phyloP scores from a whole-genome alignment of 2,888 invertebrate species.

The Acanthococcus lagerstroemiae region DNA sequence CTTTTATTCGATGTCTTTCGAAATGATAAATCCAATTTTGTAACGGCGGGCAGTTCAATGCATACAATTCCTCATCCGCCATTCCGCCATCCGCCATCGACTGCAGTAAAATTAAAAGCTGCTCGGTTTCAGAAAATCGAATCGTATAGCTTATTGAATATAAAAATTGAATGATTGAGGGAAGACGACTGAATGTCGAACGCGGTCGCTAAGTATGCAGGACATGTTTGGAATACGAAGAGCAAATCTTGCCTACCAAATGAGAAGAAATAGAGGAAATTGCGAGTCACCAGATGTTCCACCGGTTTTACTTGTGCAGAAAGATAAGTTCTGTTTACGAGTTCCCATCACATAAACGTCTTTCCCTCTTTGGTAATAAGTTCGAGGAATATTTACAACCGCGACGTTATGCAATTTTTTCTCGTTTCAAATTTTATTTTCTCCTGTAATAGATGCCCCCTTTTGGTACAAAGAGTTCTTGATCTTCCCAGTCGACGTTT shows the following conservation, averaged over 20 bases:
- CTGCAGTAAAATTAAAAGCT: constrained; percentile 17
- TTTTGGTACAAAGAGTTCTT: no score
- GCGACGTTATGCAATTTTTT: constrained; percentile 19
- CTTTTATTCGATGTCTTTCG: no score
- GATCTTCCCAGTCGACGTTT: no score
- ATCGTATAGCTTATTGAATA: constrained; percentile 22
- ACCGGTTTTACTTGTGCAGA: constrained; percentile 16
- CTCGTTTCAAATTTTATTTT: not conserved
- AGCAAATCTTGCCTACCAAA: constrained; percentile 19
- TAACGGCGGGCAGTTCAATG: no score
- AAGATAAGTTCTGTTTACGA: constrained; percentile 26
- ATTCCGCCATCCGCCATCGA: no score
- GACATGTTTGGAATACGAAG: constrained; percentile 24
- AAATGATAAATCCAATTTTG: no score
- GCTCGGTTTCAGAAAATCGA: constrained; percentile 16
- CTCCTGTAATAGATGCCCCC: no score
- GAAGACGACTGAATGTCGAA: constrained; percentile 14
- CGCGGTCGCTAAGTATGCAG: constrained; percentile 22
- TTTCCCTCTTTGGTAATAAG: constrained; percentile 16
- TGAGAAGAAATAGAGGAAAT: constrained; percentile 14
- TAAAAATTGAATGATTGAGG: constrained; percentile 24
- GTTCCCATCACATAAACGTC: constrained; percentile 25
- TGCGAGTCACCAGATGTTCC: constrained; percentile 25
- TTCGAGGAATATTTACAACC: no score
- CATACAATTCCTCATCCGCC: no score